A percentile compares a stretch with the other conserved stretches of the same genome.
Evolutionary conservation across 2,888 invertebrate species (phyloP).

Genomic region (Arenicola marina): DNA sequence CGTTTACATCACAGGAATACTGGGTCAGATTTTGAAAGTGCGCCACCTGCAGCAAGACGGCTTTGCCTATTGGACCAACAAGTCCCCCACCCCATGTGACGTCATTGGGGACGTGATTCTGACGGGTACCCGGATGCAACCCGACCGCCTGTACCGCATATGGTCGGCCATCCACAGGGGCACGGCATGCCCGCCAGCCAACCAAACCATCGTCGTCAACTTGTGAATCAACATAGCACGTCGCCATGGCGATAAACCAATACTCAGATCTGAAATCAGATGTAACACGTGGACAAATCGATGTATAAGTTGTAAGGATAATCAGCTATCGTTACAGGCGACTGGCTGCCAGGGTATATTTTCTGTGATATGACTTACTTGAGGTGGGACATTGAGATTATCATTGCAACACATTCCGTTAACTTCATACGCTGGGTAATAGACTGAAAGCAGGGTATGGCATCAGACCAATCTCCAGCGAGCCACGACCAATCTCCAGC

Average conservation of each 20-base stretch:
- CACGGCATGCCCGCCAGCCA: not conserved
- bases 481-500: too few relatives aligned
- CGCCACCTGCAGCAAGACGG: conserved; percentile 25
- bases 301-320: too few relatives aligned
- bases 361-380: too few relatives aligned
- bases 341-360: too few relatives aligned
- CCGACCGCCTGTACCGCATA: conserved; percentile 6
- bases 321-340: too few relatives aligned
- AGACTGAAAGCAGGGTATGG: too few relatives aligned
- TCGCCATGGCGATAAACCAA: too few relatives aligned
- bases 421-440: too few relatives aligned
- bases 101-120: conserved; percentile 19
- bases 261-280: not conserved
- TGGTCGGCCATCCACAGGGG: conserved; percentile 11
- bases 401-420: too few relatives aligned
- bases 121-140: conserved; percentile 22
- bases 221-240: not conserved
- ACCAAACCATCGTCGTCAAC: not conserved
- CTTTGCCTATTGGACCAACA: conserved; percentile 33
- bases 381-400: too few relatives aligned
- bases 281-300: too few relatives aligned
- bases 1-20: conserved; percentile 39
- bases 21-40: conserved; percentile 30
- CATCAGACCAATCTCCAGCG: too few relatives aligned
- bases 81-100: conserved; percentile 24